Percentiles rank a stretch among this genome's conserved stretches.
These are phyloP conservation scores for Carassius auratus DNA, from an alignment of 2,113 vertebrate genomes.

Conservation along the genomic window DNA sequence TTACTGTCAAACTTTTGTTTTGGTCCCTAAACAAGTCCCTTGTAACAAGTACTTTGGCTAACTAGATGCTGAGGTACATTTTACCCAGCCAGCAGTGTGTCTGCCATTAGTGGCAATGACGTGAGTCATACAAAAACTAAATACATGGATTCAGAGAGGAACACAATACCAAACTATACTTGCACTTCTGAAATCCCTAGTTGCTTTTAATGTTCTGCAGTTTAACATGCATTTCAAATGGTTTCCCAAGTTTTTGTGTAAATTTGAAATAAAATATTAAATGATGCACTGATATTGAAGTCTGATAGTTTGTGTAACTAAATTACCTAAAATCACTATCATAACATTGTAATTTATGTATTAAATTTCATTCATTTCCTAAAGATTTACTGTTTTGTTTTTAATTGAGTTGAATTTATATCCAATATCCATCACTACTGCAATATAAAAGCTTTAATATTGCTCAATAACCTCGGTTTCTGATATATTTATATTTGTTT, in stretches of 20 bases:
- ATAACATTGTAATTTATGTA: background rate
- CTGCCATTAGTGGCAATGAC: background rate
- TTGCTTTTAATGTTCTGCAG: background rate
- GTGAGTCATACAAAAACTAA: background rate
- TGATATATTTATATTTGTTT: background rate
- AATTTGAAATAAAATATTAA: background rate
- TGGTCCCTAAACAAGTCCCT: background rate
- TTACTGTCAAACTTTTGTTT: conserved; percentile 6
- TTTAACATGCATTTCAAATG: background rate
- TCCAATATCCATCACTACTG: background rate
- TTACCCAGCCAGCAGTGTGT: background rate
- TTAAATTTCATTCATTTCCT: background rate
- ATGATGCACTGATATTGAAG: background rate
- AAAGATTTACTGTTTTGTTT: background rate
- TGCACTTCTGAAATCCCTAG: background rate
- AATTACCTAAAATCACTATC: background rate
- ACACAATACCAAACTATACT: background rate
- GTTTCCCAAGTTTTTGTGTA: background rate
- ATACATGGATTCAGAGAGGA: background rate
- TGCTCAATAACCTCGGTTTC: background rate
- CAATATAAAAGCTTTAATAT: background rate
- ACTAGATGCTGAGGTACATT: conserved; percentile 8
- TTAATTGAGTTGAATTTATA: background rate
- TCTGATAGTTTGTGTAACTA: no score
- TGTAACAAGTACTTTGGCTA: conserved; percentile 10